phyloP scores from a whole-genome alignment of 2,888 invertebrate species.

The Ecliptopera silaceata region DNA sequence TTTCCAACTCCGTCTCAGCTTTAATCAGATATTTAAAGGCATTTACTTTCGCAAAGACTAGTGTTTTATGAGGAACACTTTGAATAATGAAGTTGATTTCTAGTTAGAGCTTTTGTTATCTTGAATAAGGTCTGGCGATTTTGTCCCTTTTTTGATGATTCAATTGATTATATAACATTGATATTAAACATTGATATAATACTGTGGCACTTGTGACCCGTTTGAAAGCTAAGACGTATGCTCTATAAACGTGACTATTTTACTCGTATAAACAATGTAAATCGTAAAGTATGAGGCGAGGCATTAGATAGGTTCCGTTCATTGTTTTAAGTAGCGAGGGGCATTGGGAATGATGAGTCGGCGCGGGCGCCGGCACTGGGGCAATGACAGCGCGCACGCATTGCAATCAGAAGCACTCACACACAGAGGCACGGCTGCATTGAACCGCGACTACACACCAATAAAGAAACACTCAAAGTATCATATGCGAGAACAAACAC shows the following conservation, averaged over 20 bases:
- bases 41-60: conserved; percentile 25
- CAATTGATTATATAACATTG: too few species aligned
- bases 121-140: conserved; percentile 2
- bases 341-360: conserved; percentile 32
- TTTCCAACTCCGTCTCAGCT: conserved; percentile 25
- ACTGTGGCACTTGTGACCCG: too few species aligned
- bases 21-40: conserved; percentile 30
- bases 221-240: not conserved
- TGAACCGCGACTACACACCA: conserved; percentile 22
- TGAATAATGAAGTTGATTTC: conserved; percentile 26
- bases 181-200: too few species aligned
- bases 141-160: too few species aligned
- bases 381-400: conserved; percentile 73
- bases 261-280: conserved; percentile 17
- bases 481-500: conserved; percentile 6
- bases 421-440: conserved; percentile 35
- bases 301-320: conserved; percentile 63
- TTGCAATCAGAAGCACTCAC: conserved; percentile 60
- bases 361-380: conserved; percentile 43
- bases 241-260: not conserved
- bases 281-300: conserved; percentile 42
- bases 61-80: conserved; percentile 23
- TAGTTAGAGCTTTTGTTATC: conserved; percentile 12
- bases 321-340: conserved; percentile 67
- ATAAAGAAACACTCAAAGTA: conserved; percentile 19